phyloP scores from a whole-genome alignment of 2,113 vertebrate species.

The Steatornis caripensis region DNA sequence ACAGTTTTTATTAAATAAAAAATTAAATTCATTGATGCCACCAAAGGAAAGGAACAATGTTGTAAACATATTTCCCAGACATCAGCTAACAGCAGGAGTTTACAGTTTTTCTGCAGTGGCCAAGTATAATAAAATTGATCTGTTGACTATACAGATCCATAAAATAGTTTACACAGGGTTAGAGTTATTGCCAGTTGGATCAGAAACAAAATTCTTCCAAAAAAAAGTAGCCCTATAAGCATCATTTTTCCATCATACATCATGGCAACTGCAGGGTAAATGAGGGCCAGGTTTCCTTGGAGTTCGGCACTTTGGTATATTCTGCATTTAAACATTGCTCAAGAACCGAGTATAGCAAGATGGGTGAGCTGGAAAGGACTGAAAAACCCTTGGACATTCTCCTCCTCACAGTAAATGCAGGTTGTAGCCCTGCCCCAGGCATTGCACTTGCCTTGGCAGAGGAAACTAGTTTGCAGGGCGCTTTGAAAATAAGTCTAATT shows the following conservation, averaged over 20 bases:
- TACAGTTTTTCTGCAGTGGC: constrained; percentile 37
- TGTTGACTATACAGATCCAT: constrained; percentile 54
- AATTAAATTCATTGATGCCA: not conserved
- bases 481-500: not conserved
- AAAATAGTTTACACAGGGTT: constrained; percentile 40
- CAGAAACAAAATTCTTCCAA: constrained; percentile 21
- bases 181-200: constrained; percentile 14
- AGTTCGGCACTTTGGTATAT: not conserved
- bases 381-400: not conserved
- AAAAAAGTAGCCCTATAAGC: constrained; percentile 15
- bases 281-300: not conserved
- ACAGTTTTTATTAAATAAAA: constrained; percentile 1
- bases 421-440: not conserved
- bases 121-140: constrained; percentile 64
- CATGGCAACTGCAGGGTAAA: not conserved
- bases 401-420: not conserved
- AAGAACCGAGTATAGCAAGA: not conserved
- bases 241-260: constrained; percentile 14
- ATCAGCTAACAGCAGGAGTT: constrained; percentile 45
- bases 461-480: not conserved
- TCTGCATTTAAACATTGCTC: not conserved
- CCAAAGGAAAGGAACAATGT: constrained; percentile 30
- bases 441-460: not conserved
- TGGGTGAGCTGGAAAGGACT: not conserved
- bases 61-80: constrained; percentile 54